Evolutionary conservation across 1,140 invertebrate genomes (phyloP), one percentile per base, ranked within the genome.

Genomic region (Chymomyza costata): DNA sequence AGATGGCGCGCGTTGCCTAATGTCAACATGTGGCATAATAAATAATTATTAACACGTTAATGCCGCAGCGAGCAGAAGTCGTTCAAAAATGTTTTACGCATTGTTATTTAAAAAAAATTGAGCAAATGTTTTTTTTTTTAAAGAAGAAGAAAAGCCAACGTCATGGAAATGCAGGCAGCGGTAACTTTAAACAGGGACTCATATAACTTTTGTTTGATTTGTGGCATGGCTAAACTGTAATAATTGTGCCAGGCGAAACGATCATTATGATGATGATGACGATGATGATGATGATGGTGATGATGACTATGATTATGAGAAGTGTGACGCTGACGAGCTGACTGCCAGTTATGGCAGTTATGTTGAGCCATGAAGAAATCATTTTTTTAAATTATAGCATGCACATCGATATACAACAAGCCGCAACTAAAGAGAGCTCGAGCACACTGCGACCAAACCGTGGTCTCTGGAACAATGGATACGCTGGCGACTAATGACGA

Each of bases 321-420:
- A 63, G 49, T 66, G 63, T 53, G 54, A 50, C 47, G 49, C 34
- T 28, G 25, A 28, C 25, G 5, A 10, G 39, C 52, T 39, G 57
- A 58, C 62, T 73, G 41, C 65, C 73, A 66, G 73, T n/a, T n/a
- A n/a, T n/a, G n/a, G n/a, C n/a, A n/a, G n/a, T n/a, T n/a, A n/a
- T n/a, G n/a, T n/a, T n/a, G n/a, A n/a, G n/a, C 62, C 71, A 78
- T 80, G 68, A 73, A 73, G 67, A 78, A 78, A 78, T 80, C 71
- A 76, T 76, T 74, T 74, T 62, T 61, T 62, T 16, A 76, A 76
- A 76, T 76, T 76, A 76, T 76, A 76, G 55, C 67, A 60, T 80
- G 73, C 73, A 78, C 73, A 78, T 78, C 74, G 73, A 78, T 80
- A 80, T 49, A 67, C 67, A 78, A 82, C 76, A 82, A 82, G 76